Evolutionary conservation across 2,113 vertebrate species (phyloP).

Genomic region (Rhynchopsitta pachyrhyncha): DNA sequence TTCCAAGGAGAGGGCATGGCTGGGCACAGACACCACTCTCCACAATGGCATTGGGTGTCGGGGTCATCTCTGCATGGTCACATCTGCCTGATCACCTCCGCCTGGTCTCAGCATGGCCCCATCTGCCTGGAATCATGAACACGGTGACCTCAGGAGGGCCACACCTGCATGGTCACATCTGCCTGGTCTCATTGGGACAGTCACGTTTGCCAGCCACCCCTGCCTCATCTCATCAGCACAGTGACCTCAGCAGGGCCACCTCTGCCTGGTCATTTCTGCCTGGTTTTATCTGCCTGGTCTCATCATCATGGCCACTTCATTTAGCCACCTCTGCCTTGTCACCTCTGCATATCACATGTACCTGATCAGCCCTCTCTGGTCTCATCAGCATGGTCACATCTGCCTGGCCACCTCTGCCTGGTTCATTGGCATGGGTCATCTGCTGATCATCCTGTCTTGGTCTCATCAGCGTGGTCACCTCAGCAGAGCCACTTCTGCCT

Average conservation of each 20-base stretch:
- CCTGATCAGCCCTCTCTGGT: background rate
- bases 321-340: background rate
- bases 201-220: background rate
- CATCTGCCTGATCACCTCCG: background rate
- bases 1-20: background rate
- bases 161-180: background rate
- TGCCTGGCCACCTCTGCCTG: background rate
- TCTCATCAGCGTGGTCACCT: no score
- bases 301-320: background rate
- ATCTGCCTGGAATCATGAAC: background rate
- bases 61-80: background rate
- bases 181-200: accelerated
- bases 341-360: background rate
- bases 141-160: background rate
- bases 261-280: background rate
- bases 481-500: background rate
- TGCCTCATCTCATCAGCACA: background rate
- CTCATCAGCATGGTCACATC: background rate
- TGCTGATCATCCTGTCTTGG: background rate
- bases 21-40: accelerated
- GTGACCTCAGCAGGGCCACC: background rate
- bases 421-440: background rate
- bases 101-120: background rate
- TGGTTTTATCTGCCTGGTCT: background rate
- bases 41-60: accelerated